Base-by-base conservation (phyloP, 2,113 vertebrate genomes). In the Tursiops truncatus region DNA sequence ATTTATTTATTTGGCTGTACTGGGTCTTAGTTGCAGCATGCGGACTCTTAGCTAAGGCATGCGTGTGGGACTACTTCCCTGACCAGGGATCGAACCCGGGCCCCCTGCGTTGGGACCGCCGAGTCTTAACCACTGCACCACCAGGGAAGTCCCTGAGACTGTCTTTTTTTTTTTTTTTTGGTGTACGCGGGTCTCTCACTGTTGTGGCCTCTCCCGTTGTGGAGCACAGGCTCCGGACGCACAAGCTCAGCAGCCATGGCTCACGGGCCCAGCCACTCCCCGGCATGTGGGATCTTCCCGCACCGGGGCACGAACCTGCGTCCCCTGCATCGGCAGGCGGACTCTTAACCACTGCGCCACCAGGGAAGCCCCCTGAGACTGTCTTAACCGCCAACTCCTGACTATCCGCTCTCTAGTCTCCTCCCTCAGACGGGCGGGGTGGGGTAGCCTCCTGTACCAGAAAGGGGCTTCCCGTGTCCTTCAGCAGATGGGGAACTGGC, bases 371-470 rank as follows among this genome's bases (percentile, higher is more conserved):
- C 5, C 80, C 41, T 90, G 41, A 67, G 81, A 62, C 31, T n/a
- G 82, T 79, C 76, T 44, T 8, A 18, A 63, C 0, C 25, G 31
- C 38, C 44, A 31, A 14, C 12, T 41, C 63, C 47, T 5, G 73
- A 86, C 21, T 4, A 2, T 31, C 26, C 26, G 68, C 38, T 8
- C 58, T 68, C 38, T 8, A 8, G 76, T 10, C 26, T 86, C 36
- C 71, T 63, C 26, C 31, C 60, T 62, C 58, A 60, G 62, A 5
- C 1, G 6, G 13, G 53, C 0, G 0, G 41, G 15, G 15, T 6
- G 25, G 44, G 23, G 2, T 14, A 15, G 20, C 23, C 2, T 58
- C 25, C 10, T 38, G 31, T 26, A 28, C 38, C 50, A 11, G 25
- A 73, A 41, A 77, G 5, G 17, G 38, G 47, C 36, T 63, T 92